A percentile compares a stretch with the other conserved stretches of the same genome.
phyloP scores from a whole-genome alignment of 2,797 vertebrate species.

The Philypnodon macrostomus region DNA sequence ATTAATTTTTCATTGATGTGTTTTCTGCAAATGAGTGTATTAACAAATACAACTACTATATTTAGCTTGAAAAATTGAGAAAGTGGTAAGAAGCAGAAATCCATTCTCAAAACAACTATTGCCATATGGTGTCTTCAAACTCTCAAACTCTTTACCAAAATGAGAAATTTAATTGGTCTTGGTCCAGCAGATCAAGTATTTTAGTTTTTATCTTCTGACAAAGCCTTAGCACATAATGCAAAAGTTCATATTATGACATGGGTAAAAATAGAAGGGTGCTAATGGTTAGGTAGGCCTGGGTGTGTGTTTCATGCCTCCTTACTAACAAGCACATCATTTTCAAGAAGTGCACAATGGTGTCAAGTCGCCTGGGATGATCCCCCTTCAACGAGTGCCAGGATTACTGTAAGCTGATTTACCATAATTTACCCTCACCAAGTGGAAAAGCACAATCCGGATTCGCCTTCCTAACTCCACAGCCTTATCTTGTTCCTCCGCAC shows the following conservation, averaged over 20 bases:
- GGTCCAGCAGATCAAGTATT: neutral
- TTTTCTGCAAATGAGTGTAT: too few relatives aligned
- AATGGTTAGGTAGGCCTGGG: conserved; percentile 31
- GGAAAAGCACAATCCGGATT: conserved; percentile 76
- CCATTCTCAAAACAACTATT: too few relatives aligned
- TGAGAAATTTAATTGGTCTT: conserved; percentile 4
- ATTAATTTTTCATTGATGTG: too few relatives aligned
- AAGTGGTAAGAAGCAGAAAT: too few relatives aligned
- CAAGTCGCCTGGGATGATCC: conserved; percentile 70
- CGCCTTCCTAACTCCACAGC: conserved; percentile 64
- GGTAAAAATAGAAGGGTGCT: conserved; percentile 26
- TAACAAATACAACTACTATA: too few relatives aligned
- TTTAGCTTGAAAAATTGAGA: too few relatives aligned
- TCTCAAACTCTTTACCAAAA: neutral
- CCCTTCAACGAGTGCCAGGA: conserved; percentile 69
- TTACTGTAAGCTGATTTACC: conserved; percentile 79
- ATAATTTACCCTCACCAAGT: conserved; percentile 76
- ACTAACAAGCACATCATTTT: conserved; percentile 77
- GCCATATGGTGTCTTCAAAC: too few relatives aligned
- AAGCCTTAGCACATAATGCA: conserved; percentile 1
- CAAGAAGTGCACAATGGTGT: conserved; percentile 75
- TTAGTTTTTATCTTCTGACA: conserved; percentile 3
- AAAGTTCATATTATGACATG: conserved; percentile 11
- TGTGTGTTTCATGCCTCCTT: conserved; percentile 51
- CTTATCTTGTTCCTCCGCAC: conserved; percentile 68